These are phyloP conservation scores for Baronia brevicornis DNA, from an alignment of 2,888 invertebrate genomes.

Conservation along the genomic window DNA sequence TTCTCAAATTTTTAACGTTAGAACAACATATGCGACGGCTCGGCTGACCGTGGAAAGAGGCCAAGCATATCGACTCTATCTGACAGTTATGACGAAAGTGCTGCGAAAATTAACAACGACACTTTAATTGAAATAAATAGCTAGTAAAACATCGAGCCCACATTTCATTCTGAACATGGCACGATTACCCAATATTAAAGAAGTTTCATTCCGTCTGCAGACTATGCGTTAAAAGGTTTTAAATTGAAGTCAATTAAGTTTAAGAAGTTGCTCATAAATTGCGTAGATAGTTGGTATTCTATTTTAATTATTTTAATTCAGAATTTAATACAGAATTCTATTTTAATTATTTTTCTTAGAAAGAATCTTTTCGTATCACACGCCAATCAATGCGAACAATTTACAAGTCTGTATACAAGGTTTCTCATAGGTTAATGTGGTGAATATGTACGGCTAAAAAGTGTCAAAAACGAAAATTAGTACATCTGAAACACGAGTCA, in stretches of 20 bases:
- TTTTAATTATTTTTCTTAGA: slow-evolving; percentile 12
- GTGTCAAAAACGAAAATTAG: slow-evolving; percentile 57
- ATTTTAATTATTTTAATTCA: too few species aligned
- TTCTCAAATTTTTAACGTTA: too few species aligned
- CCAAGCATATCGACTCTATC: too few species aligned
- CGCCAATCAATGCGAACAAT: slow-evolving; percentile 23
- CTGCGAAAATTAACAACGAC: slow-evolving; percentile 56
- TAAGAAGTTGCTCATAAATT: slow-evolving; percentile 7
- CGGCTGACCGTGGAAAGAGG: too few species aligned
- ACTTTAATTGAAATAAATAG: slow-evolving; percentile 65
- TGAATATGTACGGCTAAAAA: slow-evolving; percentile 46
- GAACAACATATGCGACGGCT: too few species aligned
- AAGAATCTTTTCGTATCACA: slow-evolving; percentile 12
- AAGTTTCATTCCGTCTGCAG: slow-evolving; percentile 3
- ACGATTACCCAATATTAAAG: slow-evolving; percentile 6
- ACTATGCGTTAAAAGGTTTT: slow-evolving; percentile 11
- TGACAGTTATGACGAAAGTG: slow-evolving; percentile 42
- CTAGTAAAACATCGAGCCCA: slow-evolving; percentile 24
- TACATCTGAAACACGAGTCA: slow-evolving; percentile 53
- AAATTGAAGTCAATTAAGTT: slow-evolving; percentile 15
- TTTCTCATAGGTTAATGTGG: slow-evolving; percentile 34
- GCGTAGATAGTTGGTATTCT: too few species aligned
- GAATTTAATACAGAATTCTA: too few species aligned
- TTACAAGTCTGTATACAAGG: slow-evolving; percentile 32
- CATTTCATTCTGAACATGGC: slow-evolving; percentile 10